Percentiles rank a stretch among this genome's conserved stretches.
phyloP scores from a whole-genome alignment of 1,140 invertebrate species.

The Drosophila bocqueti region DNA sequence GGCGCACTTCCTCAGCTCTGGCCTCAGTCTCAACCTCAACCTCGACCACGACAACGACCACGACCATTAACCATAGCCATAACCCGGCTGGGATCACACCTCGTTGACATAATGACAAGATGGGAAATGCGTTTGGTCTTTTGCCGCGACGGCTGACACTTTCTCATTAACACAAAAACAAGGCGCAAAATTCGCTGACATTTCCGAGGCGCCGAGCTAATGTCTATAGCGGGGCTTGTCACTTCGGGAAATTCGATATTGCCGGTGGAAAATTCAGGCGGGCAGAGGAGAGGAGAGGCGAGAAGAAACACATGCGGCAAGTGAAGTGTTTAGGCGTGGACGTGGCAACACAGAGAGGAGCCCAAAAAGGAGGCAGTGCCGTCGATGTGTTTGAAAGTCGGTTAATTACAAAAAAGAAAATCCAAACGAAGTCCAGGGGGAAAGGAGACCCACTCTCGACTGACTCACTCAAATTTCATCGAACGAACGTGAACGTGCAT shows the following conservation, averaged over 20 bases:
- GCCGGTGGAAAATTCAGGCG: conserved; percentile 8
- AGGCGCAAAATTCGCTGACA: conserved; percentile 44
- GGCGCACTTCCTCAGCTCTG: conserved; percentile 23
- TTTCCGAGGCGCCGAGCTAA: conserved; percentile 65
- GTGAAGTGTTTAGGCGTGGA: conserved; percentile 74
- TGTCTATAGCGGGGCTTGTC: conserved; percentile 41
- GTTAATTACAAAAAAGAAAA: conserved; percentile 75
- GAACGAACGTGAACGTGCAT: conserved; percentile 28
- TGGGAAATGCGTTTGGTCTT: conserved; percentile 70
- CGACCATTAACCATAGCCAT: conserved; percentile 20
- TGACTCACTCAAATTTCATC: conserved; percentile 72
- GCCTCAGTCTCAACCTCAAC: not conserved
- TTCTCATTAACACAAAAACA: conserved; percentile 72
- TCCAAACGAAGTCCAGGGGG: conserved; percentile 5
- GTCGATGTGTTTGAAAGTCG: conserved; percentile 75
- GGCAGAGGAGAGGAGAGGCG: not conserved
- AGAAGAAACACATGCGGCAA: conserved; percentile 72
- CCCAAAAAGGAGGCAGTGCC: conserved; percentile 35
- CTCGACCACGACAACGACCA: not conserved
- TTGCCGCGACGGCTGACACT: conserved; percentile 73
- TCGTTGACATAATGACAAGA: conserved; percentile 65
- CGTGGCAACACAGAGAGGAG: conserved; percentile 43
- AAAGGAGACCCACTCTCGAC: conserved; percentile 40
- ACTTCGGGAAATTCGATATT: conserved; percentile 13
- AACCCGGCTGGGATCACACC: conserved; percentile 50